Percentiles rank a stretch among this genome's conserved stretches.
These are phyloP conservation scores for Calameuta filiformis DNA, from an alignment of 2,888 invertebrate species.

Conservation along the genomic window DNA sequence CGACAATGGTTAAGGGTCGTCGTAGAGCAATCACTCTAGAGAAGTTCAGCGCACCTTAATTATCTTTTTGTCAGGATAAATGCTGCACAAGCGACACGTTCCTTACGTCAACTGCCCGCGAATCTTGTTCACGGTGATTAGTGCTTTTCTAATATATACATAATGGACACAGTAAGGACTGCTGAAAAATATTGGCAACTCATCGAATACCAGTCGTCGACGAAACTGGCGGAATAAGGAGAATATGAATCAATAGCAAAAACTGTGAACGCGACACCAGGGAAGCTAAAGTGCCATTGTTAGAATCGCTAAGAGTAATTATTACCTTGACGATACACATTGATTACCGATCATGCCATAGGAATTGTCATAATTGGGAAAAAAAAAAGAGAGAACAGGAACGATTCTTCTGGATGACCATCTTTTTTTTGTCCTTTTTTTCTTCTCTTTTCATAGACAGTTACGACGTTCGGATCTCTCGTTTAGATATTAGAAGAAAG, in stretches of 20 bases:
- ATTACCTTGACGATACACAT: background rate
- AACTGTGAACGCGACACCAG: slow-evolving; percentile 2
- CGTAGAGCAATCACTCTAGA: too few species aligned
- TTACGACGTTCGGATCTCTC: too few species aligned
- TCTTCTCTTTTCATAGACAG: too few species aligned
- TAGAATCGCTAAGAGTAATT: background rate
- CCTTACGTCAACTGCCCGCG: slow-evolving; percentile 8
- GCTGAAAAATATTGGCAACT: too few species aligned
- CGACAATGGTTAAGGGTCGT: slow-evolving; percentile 29
- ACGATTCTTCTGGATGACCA: slow-evolving; percentile 12
- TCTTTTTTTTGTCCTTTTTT: slow-evolving; percentile 13
- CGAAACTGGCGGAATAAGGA: too few species aligned
- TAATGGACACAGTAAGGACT: too few species aligned
- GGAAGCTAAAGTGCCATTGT: background rate
- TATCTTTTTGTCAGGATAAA: background rate
- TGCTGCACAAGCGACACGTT: background rate
- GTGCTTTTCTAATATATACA: background rate
- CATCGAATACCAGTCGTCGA: too few species aligned
- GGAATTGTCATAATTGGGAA: slow-evolving; percentile 16
- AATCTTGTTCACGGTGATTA: slow-evolving; percentile 39
- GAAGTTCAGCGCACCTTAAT: too few species aligned
- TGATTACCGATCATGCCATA: slow-evolving; percentile 25
- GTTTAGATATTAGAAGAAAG: too few species aligned
- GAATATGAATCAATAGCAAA: background rate
- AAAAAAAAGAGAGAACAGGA: slow-evolving; percentile 8